Evolutionary conservation across 2,113 vertebrate species (phyloP).

Genomic region (Coreoperca whiteheadi): DNA sequence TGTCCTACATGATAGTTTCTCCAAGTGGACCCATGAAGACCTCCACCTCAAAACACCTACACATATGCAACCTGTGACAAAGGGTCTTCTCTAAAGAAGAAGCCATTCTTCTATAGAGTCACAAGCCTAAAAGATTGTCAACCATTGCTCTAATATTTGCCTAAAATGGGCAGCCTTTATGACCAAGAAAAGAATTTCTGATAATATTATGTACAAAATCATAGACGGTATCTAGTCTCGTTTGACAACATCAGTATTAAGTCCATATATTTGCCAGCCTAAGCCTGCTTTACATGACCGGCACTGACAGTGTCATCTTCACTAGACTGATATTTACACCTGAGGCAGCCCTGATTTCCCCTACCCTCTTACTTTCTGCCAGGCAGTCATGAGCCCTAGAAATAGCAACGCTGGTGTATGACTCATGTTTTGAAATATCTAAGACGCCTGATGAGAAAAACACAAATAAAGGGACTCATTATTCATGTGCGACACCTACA

Average conservation of each 20-base stretch:
- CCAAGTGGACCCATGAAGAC: too few species aligned
- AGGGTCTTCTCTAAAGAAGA: too few species aligned
- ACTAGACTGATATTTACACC: constrained; percentile 53
- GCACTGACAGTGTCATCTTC: constrained; percentile 8
- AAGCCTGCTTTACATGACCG: background rate
- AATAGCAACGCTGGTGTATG: constrained; percentile 77
- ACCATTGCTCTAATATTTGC: background rate
- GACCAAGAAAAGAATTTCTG: background rate
- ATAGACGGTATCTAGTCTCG: background rate
- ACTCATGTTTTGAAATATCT: constrained; percentile 67
- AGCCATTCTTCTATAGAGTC: too few species aligned
- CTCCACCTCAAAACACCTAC: too few species aligned
- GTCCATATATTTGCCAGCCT: background rate
- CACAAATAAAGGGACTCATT: constrained; percentile 53
- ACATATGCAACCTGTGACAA: too few species aligned
- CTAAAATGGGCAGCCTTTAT: background rate
- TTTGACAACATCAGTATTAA: constrained; percentile 1
- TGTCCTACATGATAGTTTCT: too few species aligned
- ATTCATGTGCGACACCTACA: constrained; percentile 27
- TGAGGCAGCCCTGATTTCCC: constrained; percentile 47
- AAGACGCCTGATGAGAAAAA: constrained; percentile 58
- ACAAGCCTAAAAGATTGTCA: too few species aligned
- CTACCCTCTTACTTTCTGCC: constrained; percentile 47
- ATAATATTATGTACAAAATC: background rate
- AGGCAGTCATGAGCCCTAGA: constrained; percentile 67